These are phyloP conservation scores for Halictus ligatus DNA, from an alignment of 2,888 invertebrate species.

Conservation along the genomic window DNA sequence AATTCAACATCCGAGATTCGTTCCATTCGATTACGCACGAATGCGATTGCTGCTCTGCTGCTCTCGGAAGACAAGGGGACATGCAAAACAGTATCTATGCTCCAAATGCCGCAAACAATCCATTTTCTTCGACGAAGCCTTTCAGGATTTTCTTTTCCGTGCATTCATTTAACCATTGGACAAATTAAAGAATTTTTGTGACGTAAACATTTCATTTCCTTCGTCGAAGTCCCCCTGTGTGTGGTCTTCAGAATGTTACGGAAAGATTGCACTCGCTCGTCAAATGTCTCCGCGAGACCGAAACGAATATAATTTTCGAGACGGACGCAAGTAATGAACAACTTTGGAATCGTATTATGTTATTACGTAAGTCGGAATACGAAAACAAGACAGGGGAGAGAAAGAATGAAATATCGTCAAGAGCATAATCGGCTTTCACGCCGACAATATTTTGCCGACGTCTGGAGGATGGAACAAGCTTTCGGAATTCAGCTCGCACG, in stretches of 20 bases:
- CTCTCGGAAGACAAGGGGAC: neutral
- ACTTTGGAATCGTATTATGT: slow-evolving; percentile 57
- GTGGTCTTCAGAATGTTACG: too few species aligned
- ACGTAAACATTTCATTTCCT: neutral
- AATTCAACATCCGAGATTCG: slow-evolving; percentile 11
- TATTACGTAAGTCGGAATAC: slow-evolving; percentile 55
- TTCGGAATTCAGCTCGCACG: slow-evolving; percentile 41
- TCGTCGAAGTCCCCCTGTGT: neutral
- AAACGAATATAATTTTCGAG: slow-evolving; percentile 49
- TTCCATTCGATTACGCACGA: slow-evolving; percentile 11
- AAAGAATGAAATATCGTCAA: slow-evolving; percentile 60
- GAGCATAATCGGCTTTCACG: slow-evolving; percentile 64
- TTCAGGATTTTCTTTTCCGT: neutral
- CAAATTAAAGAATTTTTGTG: neutral
- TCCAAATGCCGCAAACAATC: neutral
- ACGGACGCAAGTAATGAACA: slow-evolving; percentile 56
- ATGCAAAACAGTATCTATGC: neutral
- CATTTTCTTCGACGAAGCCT: neutral
- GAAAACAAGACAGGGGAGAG: slow-evolving; percentile 59
- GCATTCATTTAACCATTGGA: neutral
- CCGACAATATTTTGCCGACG: slow-evolving; percentile 56
- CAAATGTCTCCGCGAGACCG: neutral
- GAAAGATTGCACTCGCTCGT: neutral
- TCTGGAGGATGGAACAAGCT: slow-evolving; percentile 42
- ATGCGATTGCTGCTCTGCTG: slow-evolving; percentile 2